Conservation (phyloP, 1,140 invertebrate species). For the Agrypnia vestita region DNA sequence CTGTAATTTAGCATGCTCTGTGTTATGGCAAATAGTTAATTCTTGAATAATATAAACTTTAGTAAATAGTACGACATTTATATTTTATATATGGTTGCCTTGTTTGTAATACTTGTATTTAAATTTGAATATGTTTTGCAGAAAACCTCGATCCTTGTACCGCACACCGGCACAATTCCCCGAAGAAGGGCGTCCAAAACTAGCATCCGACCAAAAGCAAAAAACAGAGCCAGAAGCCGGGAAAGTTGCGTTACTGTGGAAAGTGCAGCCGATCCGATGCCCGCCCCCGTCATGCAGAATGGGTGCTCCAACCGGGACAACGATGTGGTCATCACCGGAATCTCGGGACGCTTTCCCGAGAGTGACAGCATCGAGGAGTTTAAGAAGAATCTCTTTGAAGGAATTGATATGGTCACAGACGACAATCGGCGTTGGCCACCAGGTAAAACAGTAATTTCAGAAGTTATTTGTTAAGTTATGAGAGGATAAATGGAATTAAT, state of each 20-base stretch:
- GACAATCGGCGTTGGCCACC: slow-evolving; percentile 86
- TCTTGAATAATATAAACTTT: too few relatives aligned
- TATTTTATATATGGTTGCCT: too few relatives aligned
- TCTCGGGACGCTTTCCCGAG: slow-evolving; percentile 90
- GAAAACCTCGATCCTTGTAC: slow-evolving; percentile 58
- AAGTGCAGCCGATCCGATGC: slow-evolving; percentile 39
- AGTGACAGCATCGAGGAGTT: slow-evolving; percentile 90
- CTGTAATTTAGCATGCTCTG: too few relatives aligned
- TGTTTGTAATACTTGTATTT: neutral
- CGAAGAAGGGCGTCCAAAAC: slow-evolving; percentile 55
- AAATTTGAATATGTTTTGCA: slow-evolving; percentile 48
- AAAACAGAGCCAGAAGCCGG: slow-evolving; percentile 33
- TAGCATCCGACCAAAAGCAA: slow-evolving; percentile 42
- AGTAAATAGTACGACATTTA: too few relatives aligned
- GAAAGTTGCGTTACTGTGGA: neutral
- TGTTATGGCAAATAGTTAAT: too few relatives aligned
- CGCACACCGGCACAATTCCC: slow-evolving; percentile 53
- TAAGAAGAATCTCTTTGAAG: slow-evolving; percentile 85
- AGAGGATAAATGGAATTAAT: too few relatives aligned
- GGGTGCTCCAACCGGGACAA: slow-evolving; percentile 66
- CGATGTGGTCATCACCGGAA: slow-evolving; percentile 88
- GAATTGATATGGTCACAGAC: slow-evolving; percentile 89
- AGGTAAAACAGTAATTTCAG: slow-evolving; percentile 62
- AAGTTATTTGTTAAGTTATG: too few relatives aligned
- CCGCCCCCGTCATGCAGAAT: slow-evolving; percentile 33